Percentiles rank a stretch among this genome's conserved stretches.
Conservation (phyloP, 2,113 vertebrate genomes). For the Dendrocopos noguchii region DNA sequence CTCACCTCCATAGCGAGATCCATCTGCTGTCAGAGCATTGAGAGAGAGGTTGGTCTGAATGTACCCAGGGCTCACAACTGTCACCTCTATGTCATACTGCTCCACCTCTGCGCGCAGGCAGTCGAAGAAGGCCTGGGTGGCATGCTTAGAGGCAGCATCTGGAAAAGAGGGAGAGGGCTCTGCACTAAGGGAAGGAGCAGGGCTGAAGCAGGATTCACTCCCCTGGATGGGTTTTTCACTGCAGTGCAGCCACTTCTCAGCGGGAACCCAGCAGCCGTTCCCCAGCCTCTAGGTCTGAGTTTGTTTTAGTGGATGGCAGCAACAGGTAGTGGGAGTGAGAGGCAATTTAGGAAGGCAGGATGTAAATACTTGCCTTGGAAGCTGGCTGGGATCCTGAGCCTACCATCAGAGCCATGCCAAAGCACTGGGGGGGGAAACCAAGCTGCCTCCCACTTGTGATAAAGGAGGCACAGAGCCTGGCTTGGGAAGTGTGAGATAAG, state of each 20-base stretch:
- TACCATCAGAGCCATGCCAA: background rate
- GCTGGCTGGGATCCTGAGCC: conserved; percentile 22
- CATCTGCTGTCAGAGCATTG: conserved; percentile 89
- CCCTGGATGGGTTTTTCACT: background rate
- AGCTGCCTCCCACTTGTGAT: background rate
- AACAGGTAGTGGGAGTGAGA: conserved; percentile 22
- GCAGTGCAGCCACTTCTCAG: background rate
- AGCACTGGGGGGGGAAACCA: background rate
- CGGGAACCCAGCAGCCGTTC: background rate
- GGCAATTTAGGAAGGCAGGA: conserved; percentile 27
- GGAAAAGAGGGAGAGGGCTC: background rate
- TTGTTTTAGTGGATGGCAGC: background rate
- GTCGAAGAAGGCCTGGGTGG: conserved; percentile 96
- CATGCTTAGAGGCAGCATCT: conserved; percentile 96
- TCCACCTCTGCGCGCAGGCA: conserved; percentile 92
- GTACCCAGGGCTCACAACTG: conserved; percentile 90
- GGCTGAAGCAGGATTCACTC: background rate
- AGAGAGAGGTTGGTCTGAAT: conserved; percentile 92
- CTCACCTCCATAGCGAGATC: conserved; percentile 90
- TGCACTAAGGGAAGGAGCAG: background rate
- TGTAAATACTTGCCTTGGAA: background rate
- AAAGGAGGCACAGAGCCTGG: background rate
- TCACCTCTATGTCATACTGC: conserved; percentile 83
- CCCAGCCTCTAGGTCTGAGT: background rate
- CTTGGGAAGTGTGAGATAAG: background rate